Base-by-base conservation (phyloP, 2,888 invertebrate species). In the Podotricha telesiphe region DNA sequence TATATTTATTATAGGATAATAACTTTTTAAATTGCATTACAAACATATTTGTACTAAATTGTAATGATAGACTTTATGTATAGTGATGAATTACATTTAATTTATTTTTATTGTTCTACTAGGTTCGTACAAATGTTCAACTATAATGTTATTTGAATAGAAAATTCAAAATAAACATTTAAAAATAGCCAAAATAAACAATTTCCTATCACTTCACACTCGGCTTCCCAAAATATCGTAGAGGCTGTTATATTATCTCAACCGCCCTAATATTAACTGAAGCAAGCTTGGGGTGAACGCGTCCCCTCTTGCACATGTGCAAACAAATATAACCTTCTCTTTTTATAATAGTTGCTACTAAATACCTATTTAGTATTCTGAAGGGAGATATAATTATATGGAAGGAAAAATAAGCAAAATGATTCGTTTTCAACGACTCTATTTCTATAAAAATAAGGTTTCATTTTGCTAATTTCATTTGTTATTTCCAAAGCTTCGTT, bases 281-380 rank as follows among this genome's bases (percentile, higher is more conserved):
- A 84, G 82, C 83, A 84, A 83, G 83, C 83, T 81, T 82, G 77
- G 88, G 90, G 89, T 81, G 86, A 85, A 81, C 82, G 82, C 80
- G 79, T 79, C 86, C 89, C 76, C 83, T 80, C 71, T 89, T 81
- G 20, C 76, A 72, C 86, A 19, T 20, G 34, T 5, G 0, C 15
- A n/a, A 58, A 22, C 7, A 15, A 47, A 65, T 79, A 80, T 70
- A 7, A 42, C 67, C 56, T 2, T 86, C 83, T 71, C 81, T 75
- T 48, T 86, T 82, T 73, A 64, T 76, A 82, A 86, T 88, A 88
- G 86, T 86, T 85, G 80, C 79, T 84, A 88, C 89, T 91, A 91
- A 92, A 91, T 91, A 91, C 89, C 89, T 88, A 88, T 92, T 93
- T 92, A 91, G 91, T 91, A 92, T 91, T 92, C 92, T 83, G 86